A percentile compares a stretch with the other conserved stretches of the same genome.
These are phyloP conservation scores for Mythimna loreyi DNA, from an alignment of 2,888 invertebrate genomes.

Conservation along the genomic window DNA sequence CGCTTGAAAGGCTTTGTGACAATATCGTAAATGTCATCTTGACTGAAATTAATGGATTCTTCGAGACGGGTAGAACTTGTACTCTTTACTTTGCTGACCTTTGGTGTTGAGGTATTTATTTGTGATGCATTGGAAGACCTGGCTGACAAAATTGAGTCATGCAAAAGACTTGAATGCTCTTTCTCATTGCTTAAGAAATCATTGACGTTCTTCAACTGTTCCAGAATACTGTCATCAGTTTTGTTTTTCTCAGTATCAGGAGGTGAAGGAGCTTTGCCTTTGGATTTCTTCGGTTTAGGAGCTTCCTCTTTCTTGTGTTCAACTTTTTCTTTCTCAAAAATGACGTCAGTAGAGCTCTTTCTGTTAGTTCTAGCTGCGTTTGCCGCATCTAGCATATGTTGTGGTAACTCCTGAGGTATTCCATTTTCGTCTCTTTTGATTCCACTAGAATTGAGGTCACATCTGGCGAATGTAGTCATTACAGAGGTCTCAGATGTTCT, in stretches of 20 bases:
- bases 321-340: slow-evolving; percentile 78
- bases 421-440: slow-evolving; percentile 91
- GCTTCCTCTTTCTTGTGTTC: slow-evolving; percentile 81
- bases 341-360: slow-evolving; percentile 87
- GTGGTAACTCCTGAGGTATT: slow-evolving; percentile 93
- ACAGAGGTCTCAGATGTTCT: slow-evolving; percentile 80
- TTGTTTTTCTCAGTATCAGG: slow-evolving; percentile 90
- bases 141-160: slow-evolving; percentile 74
- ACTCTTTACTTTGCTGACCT: slow-evolving; percentile 83
- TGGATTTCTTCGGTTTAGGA: slow-evolving; percentile 90
- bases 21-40: slow-evolving; percentile 90
- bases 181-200: slow-evolving; percentile 86
- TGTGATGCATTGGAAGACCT: slow-evolving; percentile 73
- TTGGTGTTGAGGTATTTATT: slow-evolving; percentile 88
- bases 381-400: slow-evolving; percentile 93
- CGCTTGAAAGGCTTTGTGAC: slow-evolving; percentile 87
- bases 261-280: slow-evolving; percentile 94
- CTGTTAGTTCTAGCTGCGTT: slow-evolving; percentile 93
- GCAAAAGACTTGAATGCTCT: slow-evolving; percentile 82
- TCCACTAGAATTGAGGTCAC: slow-evolving; percentile 90
- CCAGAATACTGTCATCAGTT: slow-evolving; percentile 87
- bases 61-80: slow-evolving; percentile 78
- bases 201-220: slow-evolving; percentile 82
- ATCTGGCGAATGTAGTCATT: slow-evolving; percentile 80
- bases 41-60: slow-evolving; percentile 86